Conservation (phyloP, 2,888 invertebrate genomes). For the Ceramica pisi region DNA sequence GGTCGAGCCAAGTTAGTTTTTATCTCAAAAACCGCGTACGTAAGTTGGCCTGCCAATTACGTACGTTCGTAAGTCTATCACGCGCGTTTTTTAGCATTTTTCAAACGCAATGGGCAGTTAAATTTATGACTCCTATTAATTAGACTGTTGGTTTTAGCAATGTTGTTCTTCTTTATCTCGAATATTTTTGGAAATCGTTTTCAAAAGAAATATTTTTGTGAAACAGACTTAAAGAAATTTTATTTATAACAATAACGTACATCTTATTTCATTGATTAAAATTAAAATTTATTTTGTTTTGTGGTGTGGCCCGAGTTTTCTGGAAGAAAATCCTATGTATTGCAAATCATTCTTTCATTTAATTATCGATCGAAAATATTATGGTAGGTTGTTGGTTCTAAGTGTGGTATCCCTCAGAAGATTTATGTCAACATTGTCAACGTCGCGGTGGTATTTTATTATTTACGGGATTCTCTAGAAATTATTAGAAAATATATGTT, state of each 20-base stretch:
- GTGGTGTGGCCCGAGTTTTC: not conserved
- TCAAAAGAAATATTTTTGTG: not conserved
- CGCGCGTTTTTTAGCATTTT: too few relatives aligned
- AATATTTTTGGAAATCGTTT: not conserved
- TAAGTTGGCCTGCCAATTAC: too few relatives aligned
- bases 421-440: conserved; percentile 66
- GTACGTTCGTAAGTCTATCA: too few relatives aligned
- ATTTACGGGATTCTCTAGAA: conserved; percentile 31
- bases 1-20: too few relatives aligned
- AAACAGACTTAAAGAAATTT: too few relatives aligned
- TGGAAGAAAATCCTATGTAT: not conserved
- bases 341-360: not conserved
- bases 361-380: conserved; percentile 16
- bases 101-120: not conserved
- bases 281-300: not conserved
- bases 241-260: too few relatives aligned
- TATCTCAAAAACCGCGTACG: too few relatives aligned
- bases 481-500: conserved; percentile 48
- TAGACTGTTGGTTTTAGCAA: not conserved
- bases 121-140: not conserved
- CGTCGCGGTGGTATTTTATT: conserved; percentile 65
- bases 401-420: conserved; percentile 47
- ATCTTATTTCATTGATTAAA: not conserved
- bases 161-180: not conserved
- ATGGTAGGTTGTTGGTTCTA: conserved; percentile 3